Base-by-base conservation (phyloP, 2,888 invertebrate species). In the Tortricodes alternella region DNA sequence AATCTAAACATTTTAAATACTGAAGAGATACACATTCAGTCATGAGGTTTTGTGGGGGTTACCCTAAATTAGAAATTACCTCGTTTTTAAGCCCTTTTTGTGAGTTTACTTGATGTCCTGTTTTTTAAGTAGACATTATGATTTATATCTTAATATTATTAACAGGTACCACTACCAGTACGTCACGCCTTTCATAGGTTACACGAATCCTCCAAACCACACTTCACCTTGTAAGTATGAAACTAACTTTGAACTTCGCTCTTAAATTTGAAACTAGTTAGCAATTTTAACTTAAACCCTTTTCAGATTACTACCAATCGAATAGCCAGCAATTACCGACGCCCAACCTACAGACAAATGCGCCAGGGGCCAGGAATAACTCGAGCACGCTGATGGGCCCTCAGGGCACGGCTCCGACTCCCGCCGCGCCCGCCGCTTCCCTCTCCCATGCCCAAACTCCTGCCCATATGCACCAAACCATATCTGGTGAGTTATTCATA, bases 251-350 rank as follows among this genome's bases (percentile, higher is more conserved):
- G 53, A 23, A 23, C 7, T 27, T n/a, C 1, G 27, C 9, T 27
- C 4, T 0, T 11, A 9, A 29, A 29, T 11, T 8, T 4, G n/a
- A n/a, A 29, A 29, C 1, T 29, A 5, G 29, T n/a, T 29, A n/a
- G 4, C 29, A 29, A n/a, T 29, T 29, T 9, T n/a, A n/a, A 27
- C n/a, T n/a, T n/a, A n/a, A n/a, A n/a, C n/a, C 11, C 9, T 11
- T 59, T 58, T 48, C 73, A 88, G 87, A 86, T 74, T 88, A 77
- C 65, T 87, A 78, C 71, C 59, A 78, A 39, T 71, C 80, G 43
- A 85, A 81, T 67, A 84, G 72, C 60, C 84, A 87, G 48, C 91
- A 89, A 61, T 68, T 92, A 63, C 81, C 83, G 11, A 73, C 90
- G 35, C 87, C 84, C 46, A 81, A 85, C 51, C 71, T 91, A 50